These are phyloP conservation scores for Sinopyrophorus schimmeli DNA, from an alignment of 2,888 invertebrate species.

Conservation along the genomic window DNA sequence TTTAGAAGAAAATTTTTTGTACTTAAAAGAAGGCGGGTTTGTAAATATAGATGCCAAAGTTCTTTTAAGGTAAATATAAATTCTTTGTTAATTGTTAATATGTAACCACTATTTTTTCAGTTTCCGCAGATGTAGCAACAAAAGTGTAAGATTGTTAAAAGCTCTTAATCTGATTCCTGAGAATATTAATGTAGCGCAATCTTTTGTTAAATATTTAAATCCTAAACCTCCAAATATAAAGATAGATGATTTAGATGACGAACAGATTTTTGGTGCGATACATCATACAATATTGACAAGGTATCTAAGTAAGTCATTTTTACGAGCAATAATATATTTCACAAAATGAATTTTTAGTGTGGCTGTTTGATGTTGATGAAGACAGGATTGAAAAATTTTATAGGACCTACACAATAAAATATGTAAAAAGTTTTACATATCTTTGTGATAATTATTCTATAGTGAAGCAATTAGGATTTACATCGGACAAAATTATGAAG, in stretches of 20 bases:
- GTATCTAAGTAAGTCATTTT: constrained; percentile 45
- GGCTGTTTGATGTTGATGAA: constrained; percentile 52
- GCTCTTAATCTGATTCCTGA: constrained; percentile 48
- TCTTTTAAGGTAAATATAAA: constrained; percentile 49
- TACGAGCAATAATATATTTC: constrained; percentile 14
- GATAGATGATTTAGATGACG: constrained; percentile 37
- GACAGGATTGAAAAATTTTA: constrained; percentile 50
- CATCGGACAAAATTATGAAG: constrained; percentile 58
- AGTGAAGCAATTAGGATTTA: constrained; percentile 62
- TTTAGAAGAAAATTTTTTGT: constrained; percentile 64
- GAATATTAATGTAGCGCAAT: constrained; percentile 51
- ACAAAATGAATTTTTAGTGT: constrained; percentile 44
- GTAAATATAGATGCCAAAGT: constrained; percentile 43
- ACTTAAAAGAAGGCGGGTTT: constrained; percentile 66
- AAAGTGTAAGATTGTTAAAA: constrained; percentile 53
- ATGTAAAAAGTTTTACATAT: constrained; percentile 56
- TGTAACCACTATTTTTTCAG: constrained; percentile 24
- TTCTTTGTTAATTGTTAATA: too few relatives aligned
- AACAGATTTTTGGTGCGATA: constrained; percentile 44
- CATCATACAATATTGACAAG: constrained; percentile 41
- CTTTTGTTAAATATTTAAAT: constrained; percentile 46
- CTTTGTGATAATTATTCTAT: constrained; percentile 61
- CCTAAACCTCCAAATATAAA: constrained; percentile 35
- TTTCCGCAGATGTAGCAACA: constrained; percentile 51
- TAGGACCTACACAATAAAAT: constrained; percentile 48